Base-by-base conservation (phyloP, 2,888 invertebrate genomes). In the Coenonympha arcania region DNA sequence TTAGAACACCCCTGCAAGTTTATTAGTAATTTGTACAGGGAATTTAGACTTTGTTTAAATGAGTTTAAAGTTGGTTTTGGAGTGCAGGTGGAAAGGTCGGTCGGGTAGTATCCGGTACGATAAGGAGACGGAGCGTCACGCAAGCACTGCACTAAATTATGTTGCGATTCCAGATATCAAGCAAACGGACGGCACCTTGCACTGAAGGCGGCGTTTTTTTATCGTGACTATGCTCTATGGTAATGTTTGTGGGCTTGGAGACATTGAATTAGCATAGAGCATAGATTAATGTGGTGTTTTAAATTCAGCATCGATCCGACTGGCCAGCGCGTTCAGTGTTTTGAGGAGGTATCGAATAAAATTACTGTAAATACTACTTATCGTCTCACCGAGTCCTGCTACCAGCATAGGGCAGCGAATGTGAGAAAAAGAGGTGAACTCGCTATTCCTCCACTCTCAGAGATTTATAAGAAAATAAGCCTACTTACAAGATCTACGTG, bases 131-230 rank as follows among this genome's bases (percentile, higher is more conserved):
- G 64, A 71, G 72, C 80, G 83, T 83, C 85, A 84, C 85, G 85
- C 85, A 79, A 86, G 72, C 77, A 79, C 78, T 79, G 78, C 76
- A 76, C 79, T 83, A 82, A 85, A 84, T 85, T 84, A 85, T 84
- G 83, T 81, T 77, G 81, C 81, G 83, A 84, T 84, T 80, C 73
- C 68, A 71, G 76, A 82, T 84, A 83, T 77, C 76, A 69, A 68
- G 68, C 63, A 62, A 61, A 71, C 64, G 69, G 71, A 73, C 69
- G 71, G 72, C 73, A 72, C 65, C 69, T 63, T 55, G 51, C 52
- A 48, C 48, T 57, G 61, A 50, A 60, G 61, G 41, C 16, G 55
- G 58, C 51, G 57, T 65, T 76, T 76, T 75, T 75, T 11, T 16
- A 6, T 44, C 44, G 11, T 34, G n/a, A n/a, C 18, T 73, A 68